Evolutionary conservation across 2,113 vertebrate genomes (phyloP).

Genomic region (Neolamprologus sp.): DNA sequence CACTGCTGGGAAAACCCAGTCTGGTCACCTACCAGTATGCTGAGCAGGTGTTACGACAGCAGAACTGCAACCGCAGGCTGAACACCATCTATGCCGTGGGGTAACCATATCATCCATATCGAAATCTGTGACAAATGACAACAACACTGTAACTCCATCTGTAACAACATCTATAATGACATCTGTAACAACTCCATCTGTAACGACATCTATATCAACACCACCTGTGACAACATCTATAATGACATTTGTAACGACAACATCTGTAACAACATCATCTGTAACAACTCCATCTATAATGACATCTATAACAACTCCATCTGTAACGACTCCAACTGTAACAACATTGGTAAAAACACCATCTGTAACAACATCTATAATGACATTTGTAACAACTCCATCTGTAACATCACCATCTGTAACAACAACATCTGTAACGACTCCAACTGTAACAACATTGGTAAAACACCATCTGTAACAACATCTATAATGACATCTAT

Average conservation of each 20-base stretch:
- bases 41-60: slow-evolving; percentile 66
- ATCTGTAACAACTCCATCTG: not conserved
- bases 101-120: slow-evolving; percentile 46
- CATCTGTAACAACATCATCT: rapidly evolving
- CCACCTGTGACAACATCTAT: rapidly evolving
- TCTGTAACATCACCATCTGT: rapidly evolving
- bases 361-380: rapidly evolving
- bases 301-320: rapidly evolving
- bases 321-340: rapidly evolving
- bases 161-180: not conserved
- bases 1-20: slow-evolving; percentile 83
- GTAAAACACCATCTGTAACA: rapidly evolving
- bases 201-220: rapidly evolving
- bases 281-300: rapidly evolving
- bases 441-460: no score
- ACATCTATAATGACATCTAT: rapidly evolving
- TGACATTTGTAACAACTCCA: rapidly evolving
- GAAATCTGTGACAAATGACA: not conserved
- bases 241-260: rapidly evolving
- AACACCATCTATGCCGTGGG: slow-evolving; percentile 80
- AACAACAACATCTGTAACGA: rapidly evolving
- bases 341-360: rapidly evolving
- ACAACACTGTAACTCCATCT: not conserved
- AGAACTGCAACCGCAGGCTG: slow-evolving; percentile 55
- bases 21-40: slow-evolving; percentile 83